Base-by-base conservation (phyloP, 2,888 invertebrate genomes). In the Epinotia nisella region DNA sequence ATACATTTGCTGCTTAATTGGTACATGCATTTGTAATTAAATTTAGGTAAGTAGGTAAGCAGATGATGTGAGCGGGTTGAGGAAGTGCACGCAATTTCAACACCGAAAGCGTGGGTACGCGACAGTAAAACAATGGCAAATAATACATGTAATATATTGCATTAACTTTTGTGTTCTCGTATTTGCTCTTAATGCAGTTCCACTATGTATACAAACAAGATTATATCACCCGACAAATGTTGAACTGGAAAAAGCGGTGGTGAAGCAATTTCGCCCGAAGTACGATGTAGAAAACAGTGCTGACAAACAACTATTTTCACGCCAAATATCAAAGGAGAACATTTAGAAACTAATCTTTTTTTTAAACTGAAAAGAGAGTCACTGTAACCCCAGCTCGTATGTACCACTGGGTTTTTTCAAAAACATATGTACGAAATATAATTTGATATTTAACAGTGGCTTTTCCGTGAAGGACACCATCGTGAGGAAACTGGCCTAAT, bases 101-200 rank as follows among this genome's bases (percentile, higher is more conserved):
- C 58, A 53, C 73, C 61, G 73, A 73, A 73, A 73, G 73, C 73
- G 73, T 73, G 73, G 69, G 73, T 73, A 72, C 62, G 68, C 64
- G 58, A 68, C 69, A 35, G 11, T 51, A 58, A 29, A 51, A 73
- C 73, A 73, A 73, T 73, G 41, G 49, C 51, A 19, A 53, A 73
- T 59, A 62, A 69, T 51, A 58, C 49, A 21, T 53, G 64, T 69
- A 70, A 62, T 69, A 64, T 68, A 69, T 64, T 73, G 73, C 69
- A 73, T 53, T 64, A 41, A 73, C 69, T 73, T 73, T 73, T 64
- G 41, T 69, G 58, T 19, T 39, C 53, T 53, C 45, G 67, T 62
- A 56, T 64, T 73, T 58, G 39, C 56, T 49, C 58, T 62, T 69
- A 55, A 56, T 68, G 62, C 68, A 73, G 58, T 64, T 73, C 45